Conservation (phyloP, 2,113 vertebrate species). For the Gavialis gangeticus region DNA sequence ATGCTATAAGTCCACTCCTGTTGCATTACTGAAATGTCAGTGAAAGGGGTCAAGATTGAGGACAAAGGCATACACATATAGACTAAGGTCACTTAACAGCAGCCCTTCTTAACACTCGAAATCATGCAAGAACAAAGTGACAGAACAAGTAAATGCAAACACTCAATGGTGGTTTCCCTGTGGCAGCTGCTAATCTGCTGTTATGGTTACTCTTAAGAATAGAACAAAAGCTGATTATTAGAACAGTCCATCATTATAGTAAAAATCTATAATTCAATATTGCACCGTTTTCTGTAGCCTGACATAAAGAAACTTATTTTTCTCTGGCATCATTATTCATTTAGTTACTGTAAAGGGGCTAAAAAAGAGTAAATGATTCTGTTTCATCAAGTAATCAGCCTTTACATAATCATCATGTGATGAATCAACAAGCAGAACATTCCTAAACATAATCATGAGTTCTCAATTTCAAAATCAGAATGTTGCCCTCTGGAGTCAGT, state of each 20-base stretch:
- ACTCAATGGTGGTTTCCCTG: too few relatives aligned
- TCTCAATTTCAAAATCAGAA: background rate
- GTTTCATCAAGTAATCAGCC: background rate
- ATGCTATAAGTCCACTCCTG: rapidly evolving
- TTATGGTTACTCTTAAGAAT: background rate
- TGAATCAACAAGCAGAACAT: background rate
- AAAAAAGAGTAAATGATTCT: background rate
- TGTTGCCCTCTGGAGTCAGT: background rate
- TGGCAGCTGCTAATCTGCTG: too few relatives aligned
- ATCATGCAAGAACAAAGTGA: background rate
- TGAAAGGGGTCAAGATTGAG: background rate
- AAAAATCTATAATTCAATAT: background rate
- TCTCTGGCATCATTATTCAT: background rate
- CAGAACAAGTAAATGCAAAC: too few relatives aligned
- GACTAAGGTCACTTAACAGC: background rate
- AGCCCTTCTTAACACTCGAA: background rate
- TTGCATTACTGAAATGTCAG: background rate
- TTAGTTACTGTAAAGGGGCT: background rate
- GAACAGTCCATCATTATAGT: background rate
- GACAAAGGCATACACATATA: background rate
- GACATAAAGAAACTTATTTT: background rate
- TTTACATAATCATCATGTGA: background rate
- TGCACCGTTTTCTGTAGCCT: background rate
- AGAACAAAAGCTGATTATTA: background rate
- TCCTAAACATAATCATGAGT: background rate